Percentiles rank a stretch among this genome's conserved stretches.
These are phyloP conservation scores for Leptosomus discolor DNA, from an alignment of 2,113 vertebrate species.

Conservation along the genomic window DNA sequence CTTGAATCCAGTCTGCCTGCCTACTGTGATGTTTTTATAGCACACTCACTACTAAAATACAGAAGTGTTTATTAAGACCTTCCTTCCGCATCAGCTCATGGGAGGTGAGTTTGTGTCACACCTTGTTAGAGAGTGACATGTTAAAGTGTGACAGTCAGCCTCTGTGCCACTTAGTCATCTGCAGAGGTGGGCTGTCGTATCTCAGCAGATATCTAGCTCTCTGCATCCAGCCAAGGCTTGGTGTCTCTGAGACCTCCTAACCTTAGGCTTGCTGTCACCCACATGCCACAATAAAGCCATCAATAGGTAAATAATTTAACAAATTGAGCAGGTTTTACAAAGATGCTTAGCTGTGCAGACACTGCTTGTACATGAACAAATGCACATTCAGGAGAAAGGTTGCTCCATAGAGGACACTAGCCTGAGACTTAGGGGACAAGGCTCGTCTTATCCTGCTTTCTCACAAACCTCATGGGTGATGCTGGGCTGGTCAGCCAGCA, in stretches of 20 bases:
- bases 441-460: not conserved
- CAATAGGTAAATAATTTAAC: conserved; percentile 9
- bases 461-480: not conserved
- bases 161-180: not conserved
- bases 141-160: not conserved
- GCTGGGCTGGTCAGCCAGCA: not conserved
- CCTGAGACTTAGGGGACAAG: not conserved
- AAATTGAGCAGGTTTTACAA: not conserved
- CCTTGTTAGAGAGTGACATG: not conserved
- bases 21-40: not conserved
- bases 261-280: not conserved
- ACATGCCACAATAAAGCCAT: not conserved
- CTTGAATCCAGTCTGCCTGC: not conserved
- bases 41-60: not conserved
- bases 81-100: accelerated
- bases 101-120: not conserved
- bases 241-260: not conserved
- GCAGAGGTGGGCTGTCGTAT: not conserved
- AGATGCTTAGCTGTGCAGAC: not conserved
- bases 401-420: not conserved
- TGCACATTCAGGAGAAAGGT: not conserved
- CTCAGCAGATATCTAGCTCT: not conserved
- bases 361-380: not conserved
- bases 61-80: not conserved
- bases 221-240: not conserved